Conservation (phyloP, 2,888 invertebrate species). For the Aspidapion aeneum region DNA sequence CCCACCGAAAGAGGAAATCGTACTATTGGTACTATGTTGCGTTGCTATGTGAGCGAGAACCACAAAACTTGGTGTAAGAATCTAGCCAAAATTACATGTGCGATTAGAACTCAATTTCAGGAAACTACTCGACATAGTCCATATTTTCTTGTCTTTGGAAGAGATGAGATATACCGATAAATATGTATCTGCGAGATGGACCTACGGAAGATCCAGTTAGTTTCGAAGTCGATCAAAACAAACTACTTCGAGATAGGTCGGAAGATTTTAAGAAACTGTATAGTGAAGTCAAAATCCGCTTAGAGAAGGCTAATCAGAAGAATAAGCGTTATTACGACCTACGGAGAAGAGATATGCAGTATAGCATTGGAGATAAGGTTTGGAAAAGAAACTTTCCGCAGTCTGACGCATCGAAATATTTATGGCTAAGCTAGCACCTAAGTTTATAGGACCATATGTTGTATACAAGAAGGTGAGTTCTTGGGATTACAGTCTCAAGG, state of each 20-base stretch:
- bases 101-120: too few relatives aligned
- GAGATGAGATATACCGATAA: neutral
- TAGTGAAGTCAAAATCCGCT: neutral
- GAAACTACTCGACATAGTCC: slow-evolving; percentile 23
- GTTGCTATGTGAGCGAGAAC: slow-evolving; percentile 27
- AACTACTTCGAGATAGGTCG: neutral
- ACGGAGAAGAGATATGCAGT: neutral
- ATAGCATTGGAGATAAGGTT: neutral
- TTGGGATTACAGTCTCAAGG: neutral
- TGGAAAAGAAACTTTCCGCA: neutral
- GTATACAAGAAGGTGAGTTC: neutral
- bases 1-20: too few relatives aligned
- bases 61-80: slow-evolving; percentile 28
- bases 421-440: neutral
- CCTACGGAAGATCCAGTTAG: neutral
- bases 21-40: slow-evolving; percentile 36
- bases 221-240: neutral
- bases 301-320: neutral
- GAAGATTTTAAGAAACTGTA: too few relatives aligned
- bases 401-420: too few relatives aligned
- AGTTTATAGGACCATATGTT: neutral
- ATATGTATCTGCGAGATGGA: neutral
- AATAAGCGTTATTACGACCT: slow-evolving; percentile 1
- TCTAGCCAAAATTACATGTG: slow-evolving; percentile 22
- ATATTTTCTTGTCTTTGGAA: slow-evolving; percentile 21